Percentiles rank a stretch among this genome's conserved stretches.
These are phyloP conservation scores for Trichogramma dendrolimi DNA, from an alignment of 2,888 invertebrate genomes.

Conservation along the genomic window DNA sequence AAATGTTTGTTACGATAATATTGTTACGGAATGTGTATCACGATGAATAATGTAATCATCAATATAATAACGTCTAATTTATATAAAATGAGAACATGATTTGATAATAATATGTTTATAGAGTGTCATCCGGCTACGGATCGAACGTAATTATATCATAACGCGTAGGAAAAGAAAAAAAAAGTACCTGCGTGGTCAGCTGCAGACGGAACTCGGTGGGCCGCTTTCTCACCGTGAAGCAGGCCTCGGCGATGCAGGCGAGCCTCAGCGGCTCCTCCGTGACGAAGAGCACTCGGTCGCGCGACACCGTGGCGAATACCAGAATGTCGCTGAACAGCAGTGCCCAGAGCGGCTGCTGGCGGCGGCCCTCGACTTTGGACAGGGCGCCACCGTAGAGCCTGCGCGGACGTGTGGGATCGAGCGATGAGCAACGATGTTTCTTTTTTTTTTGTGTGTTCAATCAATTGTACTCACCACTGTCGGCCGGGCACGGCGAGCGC, in stretches of 20 bases:
- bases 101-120: too few species aligned
- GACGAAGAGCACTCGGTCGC: conserved; percentile 81
- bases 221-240: conserved; percentile 82
- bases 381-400: conserved; percentile 80
- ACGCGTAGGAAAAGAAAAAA: background rate
- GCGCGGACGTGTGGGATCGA: background rate
- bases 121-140: too few species aligned
- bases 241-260: conserved; percentile 73
- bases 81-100: too few species aligned
- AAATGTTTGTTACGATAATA: background rate
- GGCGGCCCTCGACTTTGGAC: conserved; percentile 74
- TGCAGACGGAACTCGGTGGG: conserved; percentile 80
- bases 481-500: conserved; percentile 76
- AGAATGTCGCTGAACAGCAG: conserved; percentile 79
- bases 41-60: too few species aligned
- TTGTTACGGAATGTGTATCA: background rate
- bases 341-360: conserved; percentile 78
- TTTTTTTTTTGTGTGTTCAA: background rate
- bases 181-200: conserved; percentile 46
- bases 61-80: too few species aligned
- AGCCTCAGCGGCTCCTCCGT: conserved; percentile 82
- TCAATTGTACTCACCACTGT: conserved; percentile 61
- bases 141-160: too few species aligned
- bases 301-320: conserved; percentile 79
- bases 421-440: background rate